These are phyloP conservation scores for Dryoscopus gambensis DNA, from an alignment of 2,113 vertebrate species.

Conservation along the genomic window DNA sequence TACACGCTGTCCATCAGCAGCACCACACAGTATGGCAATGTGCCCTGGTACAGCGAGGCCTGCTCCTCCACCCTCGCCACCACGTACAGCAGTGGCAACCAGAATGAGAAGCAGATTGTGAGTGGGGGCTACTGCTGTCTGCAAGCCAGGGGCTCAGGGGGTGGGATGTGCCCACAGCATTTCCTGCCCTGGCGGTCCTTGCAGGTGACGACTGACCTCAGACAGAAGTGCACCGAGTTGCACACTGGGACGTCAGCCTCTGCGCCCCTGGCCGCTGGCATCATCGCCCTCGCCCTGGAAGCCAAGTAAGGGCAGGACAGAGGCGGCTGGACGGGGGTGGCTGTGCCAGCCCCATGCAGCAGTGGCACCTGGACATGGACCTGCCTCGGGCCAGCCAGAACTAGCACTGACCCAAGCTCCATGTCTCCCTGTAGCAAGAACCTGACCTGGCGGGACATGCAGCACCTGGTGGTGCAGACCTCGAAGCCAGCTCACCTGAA, in stretches of 20 bases:
- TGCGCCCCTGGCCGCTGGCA: slow-evolving; percentile 91
- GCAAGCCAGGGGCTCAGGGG: rapidly evolving
- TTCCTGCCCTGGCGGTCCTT: background rate
- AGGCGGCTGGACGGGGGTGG: background rate
- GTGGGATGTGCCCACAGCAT: background rate
- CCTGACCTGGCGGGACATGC: slow-evolving; percentile 98
- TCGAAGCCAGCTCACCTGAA: slow-evolving; percentile 90
- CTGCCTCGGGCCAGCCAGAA: background rate
- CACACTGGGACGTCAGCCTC: slow-evolving; percentile 97
- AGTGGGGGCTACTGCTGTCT: slow-evolving; percentile 48
- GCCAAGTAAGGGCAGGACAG: slow-evolving; percentile 84
- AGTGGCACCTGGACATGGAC: rapidly evolving
- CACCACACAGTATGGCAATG: slow-evolving; percentile 89
- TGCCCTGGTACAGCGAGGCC: slow-evolving; percentile 99
- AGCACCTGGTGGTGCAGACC: slow-evolving; percentile 93
- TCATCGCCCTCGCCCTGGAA: slow-evolving; percentile 95
- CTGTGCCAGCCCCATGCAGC: rapidly evolving
- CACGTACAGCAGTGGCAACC: slow-evolving; percentile 96
- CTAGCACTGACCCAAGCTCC: background rate
- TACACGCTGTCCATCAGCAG: slow-evolving; percentile 99
- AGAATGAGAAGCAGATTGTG: slow-evolving; percentile 96
- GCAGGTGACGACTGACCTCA: slow-evolving; percentile 93
- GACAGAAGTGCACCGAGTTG: slow-evolving; percentile 93
- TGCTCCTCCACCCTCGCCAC: slow-evolving; percentile 97
- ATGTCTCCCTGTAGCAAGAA: slow-evolving; percentile 77